Conservation (phyloP, 2,113 vertebrate species). For the Labeo rohita region DNA sequence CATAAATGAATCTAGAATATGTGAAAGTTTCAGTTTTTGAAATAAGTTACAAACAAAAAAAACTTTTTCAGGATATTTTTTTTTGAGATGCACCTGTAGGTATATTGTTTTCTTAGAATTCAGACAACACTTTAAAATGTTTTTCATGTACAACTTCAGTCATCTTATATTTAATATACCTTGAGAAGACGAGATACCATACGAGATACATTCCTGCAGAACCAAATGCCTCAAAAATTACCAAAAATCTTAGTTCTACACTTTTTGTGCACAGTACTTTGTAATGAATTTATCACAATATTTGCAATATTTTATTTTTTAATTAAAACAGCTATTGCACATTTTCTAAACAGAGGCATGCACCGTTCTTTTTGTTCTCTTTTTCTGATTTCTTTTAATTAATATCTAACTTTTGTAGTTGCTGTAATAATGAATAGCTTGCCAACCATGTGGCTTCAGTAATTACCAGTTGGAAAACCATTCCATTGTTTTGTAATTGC, state of each 20-base stretch:
- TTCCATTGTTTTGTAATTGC: slow-evolving; percentile 10
- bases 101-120: background rate
- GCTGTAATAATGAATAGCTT: slow-evolving; percentile 18
- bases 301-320: slow-evolving; percentile 9
- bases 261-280: background rate
- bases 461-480: slow-evolving; percentile 18
- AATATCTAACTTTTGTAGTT: background rate
- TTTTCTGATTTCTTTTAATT: background rate
- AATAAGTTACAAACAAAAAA: no score
- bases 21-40: no score
- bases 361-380: background rate
- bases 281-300: background rate
- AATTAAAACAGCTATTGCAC: background rate
- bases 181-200: background rate
- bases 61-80: no score
- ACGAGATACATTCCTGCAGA: background rate
- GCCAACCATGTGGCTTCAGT: background rate
- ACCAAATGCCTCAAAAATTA: background rate
- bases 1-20: no score
- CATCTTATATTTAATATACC: background rate
- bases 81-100: background rate
- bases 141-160: background rate
- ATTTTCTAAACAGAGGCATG: background rate
- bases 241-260: background rate
- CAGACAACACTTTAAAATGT: background rate